Base-by-base conservation (phyloP, 2,888 invertebrate species). In the Ditylenchus weischeri region DNA sequence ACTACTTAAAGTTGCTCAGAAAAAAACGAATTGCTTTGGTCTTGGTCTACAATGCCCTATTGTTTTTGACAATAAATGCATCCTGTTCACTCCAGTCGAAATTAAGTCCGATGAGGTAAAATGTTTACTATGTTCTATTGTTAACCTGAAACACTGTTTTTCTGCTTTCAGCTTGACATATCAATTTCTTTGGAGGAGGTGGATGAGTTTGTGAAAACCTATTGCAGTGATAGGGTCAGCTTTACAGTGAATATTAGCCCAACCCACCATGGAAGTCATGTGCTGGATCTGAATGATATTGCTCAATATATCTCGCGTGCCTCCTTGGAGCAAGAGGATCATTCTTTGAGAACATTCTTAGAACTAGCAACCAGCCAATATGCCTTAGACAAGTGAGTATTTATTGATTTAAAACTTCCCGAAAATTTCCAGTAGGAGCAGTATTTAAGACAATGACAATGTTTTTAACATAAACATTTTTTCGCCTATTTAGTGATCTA, bases 201-300 rank as follows among this genome's bases (percentile, higher is more conserved):
- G 23, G 54, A 54, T n/a, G 23, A 54, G 1, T 54, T 23, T n/a
- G 54, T 54, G 54, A 21, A n/a, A 7, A 29, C 21, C 13, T 29
- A 54, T 29, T 23, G 23, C 54, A 29, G 23, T 54, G n/a, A 54
- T 8, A 29, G 54, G 54, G 21, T 11, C 54, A 23, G 23, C n/a
- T 54, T 23, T 29, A n/a, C 29, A 23, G 23, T 54, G 5, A 29
- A 54, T 7, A 21, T 54, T n/a, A 18, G 23, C n/a, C 54, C 54
- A 23, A 54, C 54, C n/a, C 21, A 7, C 13, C 21, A 21, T 4
- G 29, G 54, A 23, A 54, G 54, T 29, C 54, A 54, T 18, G 29
- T 54, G 21, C n/a, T 54, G 54, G 54, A 54, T 54, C n/a, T 54
- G 54, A 54, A 23, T 21, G 54, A 54, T n/a, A 23, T 23, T n/a